Evolutionary conservation across 2,797 vertebrate genomes (phyloP), one percentile per base, ranked within the genome.

Genomic region (Smutsia temminckii): DNA sequence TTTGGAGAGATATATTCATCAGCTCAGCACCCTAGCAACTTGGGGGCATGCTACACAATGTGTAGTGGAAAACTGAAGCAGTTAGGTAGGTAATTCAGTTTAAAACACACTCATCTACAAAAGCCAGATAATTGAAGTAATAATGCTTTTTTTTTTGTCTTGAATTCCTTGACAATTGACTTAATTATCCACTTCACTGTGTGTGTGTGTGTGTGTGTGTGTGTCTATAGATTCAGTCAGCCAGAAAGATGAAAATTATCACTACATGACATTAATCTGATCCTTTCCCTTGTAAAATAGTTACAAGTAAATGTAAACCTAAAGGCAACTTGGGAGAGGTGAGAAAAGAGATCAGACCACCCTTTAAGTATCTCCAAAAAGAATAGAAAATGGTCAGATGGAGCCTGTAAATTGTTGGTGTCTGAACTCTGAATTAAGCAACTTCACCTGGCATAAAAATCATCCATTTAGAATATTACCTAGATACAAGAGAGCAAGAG

Each of bases 31-130:
- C 49, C 34, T 88, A 95, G 55, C 46, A 85, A 91, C 90, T 77
- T 93, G 37, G 42, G 51, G 64, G 11, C 40, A 90, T 6, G 34
- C 29, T 55, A 79, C 69, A 88, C 53, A 95, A 97, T 93, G 59
- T 84, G n/a, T 94, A 97, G 86, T 89, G 34, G 79, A 95, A 97
- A 96, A 97, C 72, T 79, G 66, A 97, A 95, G 75, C 79, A 96
- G 94, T 97, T 94, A 95, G 59, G 29, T 93, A 59, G 29, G 59
- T 85, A 95, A 95, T 87, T 96, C 69, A 80, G 40, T 91, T 93
- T 71, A 93, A 95, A 96, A 94, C 29, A 90, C 8, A 93, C 29
- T 95, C 84, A 34, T 94, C 55, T 96, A 83, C 89, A 97, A 97
- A 91, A 95, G 93, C 32, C 93, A 94, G 74, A 95, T 95, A 93